These are phyloP conservation scores for Rhingia campestris DNA, from an alignment of 2,888 invertebrate species.

Conservation along the genomic window DNA sequence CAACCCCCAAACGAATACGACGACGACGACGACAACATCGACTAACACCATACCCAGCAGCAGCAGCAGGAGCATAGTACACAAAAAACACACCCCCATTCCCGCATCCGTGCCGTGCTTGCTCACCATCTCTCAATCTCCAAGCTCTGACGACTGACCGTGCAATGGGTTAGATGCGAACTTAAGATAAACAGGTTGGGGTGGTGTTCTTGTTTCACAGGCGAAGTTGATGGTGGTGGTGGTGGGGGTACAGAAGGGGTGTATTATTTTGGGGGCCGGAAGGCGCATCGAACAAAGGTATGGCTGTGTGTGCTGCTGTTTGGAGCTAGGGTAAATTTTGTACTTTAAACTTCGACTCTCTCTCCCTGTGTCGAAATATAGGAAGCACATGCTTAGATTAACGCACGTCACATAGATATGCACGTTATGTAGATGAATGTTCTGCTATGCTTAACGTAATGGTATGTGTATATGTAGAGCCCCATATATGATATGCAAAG, in stretches of 20 bases:
- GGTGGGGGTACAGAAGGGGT: conserved; percentile 30
- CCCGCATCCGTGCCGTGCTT: conserved; percentile 12
- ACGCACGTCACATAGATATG: conserved; percentile 70
- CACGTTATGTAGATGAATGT: conserved; percentile 43
- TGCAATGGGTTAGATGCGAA: conserved; percentile 75
- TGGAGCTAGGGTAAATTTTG: conserved; percentile 62
- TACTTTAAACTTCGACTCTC: conserved; percentile 69
- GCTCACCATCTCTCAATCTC: conserved; percentile 35
- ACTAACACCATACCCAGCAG: conserved; percentile 47
- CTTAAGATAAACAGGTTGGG: conserved; percentile 74
- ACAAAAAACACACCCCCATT: conserved; percentile 34
- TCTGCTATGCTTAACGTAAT: conserved; percentile 17
- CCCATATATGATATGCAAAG: conserved; percentile 23
- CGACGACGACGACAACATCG: conserved; percentile 44
- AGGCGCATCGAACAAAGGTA: conserved; percentile 54
- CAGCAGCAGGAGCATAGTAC: not conserved
- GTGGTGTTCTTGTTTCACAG: conserved; percentile 39
- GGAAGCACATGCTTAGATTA: conserved; percentile 74
- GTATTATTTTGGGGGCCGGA: conserved; percentile 67
- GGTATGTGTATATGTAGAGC: conserved; percentile 22
- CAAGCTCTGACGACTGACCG: conserved; percentile 70
- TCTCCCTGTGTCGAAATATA: conserved; percentile 56
- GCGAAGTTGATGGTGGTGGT: conserved; percentile 14
- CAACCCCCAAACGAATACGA: conserved; percentile 37
- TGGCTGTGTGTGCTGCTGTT: conserved; percentile 50